Percentiles rank a stretch among this genome's conserved stretches.
Conservation (phyloP, 2,888 invertebrate species). For the Choreutis nemorana region DNA sequence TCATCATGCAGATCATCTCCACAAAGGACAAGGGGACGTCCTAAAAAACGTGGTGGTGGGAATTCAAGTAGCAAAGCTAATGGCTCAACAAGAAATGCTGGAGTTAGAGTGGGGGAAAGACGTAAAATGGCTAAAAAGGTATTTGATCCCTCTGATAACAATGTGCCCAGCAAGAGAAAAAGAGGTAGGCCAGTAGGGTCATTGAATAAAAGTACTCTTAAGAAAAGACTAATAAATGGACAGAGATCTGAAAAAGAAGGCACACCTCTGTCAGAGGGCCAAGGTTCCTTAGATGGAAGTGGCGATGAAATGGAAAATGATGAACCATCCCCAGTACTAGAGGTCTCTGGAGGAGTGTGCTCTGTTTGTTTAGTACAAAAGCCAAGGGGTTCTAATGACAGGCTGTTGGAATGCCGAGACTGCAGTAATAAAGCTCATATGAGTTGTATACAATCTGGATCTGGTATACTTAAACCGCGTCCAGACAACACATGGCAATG, state of each 20-base stretch:
- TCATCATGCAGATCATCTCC: conserved; percentile 59
- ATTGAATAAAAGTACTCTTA: conserved; percentile 67
- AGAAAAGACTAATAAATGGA: conserved; percentile 45
- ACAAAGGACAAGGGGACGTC: conserved; percentile 49
- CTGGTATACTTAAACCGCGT: conserved; percentile 69
- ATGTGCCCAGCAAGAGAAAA: conserved; percentile 75
- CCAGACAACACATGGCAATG: conserved; percentile 85
- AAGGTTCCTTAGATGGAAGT: conserved; percentile 47
- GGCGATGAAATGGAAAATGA: conserved; percentile 52
- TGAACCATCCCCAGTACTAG: conserved; percentile 39
- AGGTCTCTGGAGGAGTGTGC: conserved; percentile 67
- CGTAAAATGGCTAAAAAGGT: conserved; percentile 83
- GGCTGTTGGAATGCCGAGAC: conserved; percentile 73
- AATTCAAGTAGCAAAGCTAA: conserved; percentile 27
- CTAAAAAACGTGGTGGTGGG: conserved; percentile 32
- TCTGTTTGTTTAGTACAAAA: conserved; percentile 69
- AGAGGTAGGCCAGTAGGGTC: conserved; percentile 72
- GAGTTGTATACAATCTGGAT: conserved; percentile 73
- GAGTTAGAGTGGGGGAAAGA: conserved; percentile 65
- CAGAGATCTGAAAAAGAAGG: conserved; percentile 37
- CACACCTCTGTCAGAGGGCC: conserved; percentile 42
- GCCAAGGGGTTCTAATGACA: conserved; percentile 66
- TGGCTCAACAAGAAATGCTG: conserved; percentile 34
- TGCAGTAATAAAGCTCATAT: conserved; percentile 79
- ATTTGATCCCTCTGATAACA: conserved; percentile 86